Percentiles rank a stretch among this genome's conserved stretches.
Conservation (phyloP, 2,113 vertebrate species). For the Dicentrarchus labrax region DNA sequence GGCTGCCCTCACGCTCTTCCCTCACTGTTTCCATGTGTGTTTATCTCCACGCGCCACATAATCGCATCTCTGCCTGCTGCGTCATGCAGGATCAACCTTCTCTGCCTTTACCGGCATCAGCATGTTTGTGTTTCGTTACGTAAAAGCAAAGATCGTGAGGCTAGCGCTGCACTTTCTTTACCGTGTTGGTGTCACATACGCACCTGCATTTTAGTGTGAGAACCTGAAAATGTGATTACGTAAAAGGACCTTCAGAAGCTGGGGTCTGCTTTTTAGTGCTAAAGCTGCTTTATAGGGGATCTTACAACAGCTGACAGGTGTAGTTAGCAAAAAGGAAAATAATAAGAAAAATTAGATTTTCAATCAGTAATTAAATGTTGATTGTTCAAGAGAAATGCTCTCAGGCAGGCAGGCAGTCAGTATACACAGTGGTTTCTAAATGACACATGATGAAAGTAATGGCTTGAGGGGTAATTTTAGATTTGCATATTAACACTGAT, state of each 20-base stretch:
- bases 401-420: neutral
- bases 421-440: slow-evolving; percentile 14
- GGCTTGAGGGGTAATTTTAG: neutral
- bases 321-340: neutral
- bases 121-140: slow-evolving; percentile 27
- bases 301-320: slow-evolving; percentile 5
- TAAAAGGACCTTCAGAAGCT: neutral
- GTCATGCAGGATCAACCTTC: slow-evolving; percentile 31
- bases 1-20: neutral
- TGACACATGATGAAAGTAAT: slow-evolving; percentile 29
- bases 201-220: slow-evolving; percentile 37
- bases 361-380: neutral
- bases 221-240: slow-evolving; percentile 24
- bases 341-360: neutral
- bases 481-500: slow-evolving; percentile 21
- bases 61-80: slow-evolving; percentile 32
- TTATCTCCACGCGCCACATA: slow-evolving; percentile 6
- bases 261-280: neutral
- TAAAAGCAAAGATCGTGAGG: slow-evolving; percentile 24
- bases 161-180: slow-evolving; percentile 32
- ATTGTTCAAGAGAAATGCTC: neutral
- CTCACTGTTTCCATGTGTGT: slow-evolving; percentile 22
- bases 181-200: slow-evolving; percentile 7
- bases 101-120: slow-evolving; percentile 24
- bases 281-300: neutral